Evolutionary conservation across 1,140 invertebrate genomes (phyloP).

Genomic region (Brachionus plicatilis): DNA sequence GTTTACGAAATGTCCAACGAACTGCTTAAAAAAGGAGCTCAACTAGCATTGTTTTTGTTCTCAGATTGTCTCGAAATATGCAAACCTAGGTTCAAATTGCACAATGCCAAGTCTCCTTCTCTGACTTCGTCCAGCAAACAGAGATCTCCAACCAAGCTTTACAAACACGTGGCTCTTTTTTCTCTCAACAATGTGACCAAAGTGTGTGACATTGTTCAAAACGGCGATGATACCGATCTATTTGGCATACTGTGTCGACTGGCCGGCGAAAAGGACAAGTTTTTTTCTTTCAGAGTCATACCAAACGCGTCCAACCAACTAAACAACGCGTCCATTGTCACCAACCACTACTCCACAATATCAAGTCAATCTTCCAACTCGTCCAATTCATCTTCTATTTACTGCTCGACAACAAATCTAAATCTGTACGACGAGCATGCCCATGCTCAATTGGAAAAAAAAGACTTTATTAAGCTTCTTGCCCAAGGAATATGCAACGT

Average conservation of each 20-base stretch:
- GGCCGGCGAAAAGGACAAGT: background rate
- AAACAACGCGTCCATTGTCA: background rate
- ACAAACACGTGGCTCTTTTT: slow-evolving; percentile 83
- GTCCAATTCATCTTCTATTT: slow-evolving; percentile 38
- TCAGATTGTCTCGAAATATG: slow-evolving; percentile 75
- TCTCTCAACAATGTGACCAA: slow-evolving; percentile 77
- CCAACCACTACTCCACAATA: background rate
- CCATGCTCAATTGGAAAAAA: slow-evolving; percentile 71
- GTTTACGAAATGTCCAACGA: slow-evolving; percentile 80
- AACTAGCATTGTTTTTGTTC: slow-evolving; percentile 81
- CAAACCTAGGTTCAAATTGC: slow-evolving; percentile 27
- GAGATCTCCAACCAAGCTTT: slow-evolving; percentile 62
- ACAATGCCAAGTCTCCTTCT: slow-evolving; percentile 25
- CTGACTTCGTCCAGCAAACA: slow-evolving; percentile 45
- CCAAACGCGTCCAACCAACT: background rate
- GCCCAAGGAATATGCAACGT: slow-evolving; percentile 69
- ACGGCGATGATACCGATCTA: slow-evolving; percentile 62
- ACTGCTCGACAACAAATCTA: slow-evolving; percentile 66
- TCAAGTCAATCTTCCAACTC: slow-evolving; percentile 1
- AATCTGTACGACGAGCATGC: slow-evolving; percentile 69
- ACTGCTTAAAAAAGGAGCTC: slow-evolving; percentile 75
- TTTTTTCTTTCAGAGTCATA: slow-evolving; percentile 40
- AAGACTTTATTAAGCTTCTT: slow-evolving; percentile 69
- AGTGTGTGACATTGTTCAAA: slow-evolving; percentile 80
- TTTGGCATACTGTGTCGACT: slow-evolving; percentile 37